phyloP scores from a whole-genome alignment of 2,797 vertebrate genomes.

The Pempheris klunzingeri region DNA sequence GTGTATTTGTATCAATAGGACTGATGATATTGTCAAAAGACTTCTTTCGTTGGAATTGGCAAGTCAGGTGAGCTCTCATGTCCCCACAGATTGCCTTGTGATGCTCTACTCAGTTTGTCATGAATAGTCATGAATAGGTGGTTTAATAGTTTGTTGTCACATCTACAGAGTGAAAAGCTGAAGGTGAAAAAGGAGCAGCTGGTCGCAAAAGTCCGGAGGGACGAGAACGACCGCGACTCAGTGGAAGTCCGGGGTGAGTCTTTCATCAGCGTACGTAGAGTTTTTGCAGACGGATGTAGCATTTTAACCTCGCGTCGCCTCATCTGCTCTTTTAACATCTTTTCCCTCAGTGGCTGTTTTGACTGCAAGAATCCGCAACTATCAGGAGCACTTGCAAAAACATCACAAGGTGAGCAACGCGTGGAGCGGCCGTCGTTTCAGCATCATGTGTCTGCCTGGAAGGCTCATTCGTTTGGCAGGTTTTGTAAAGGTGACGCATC shows the following conservation, averaged over 20 bases:
- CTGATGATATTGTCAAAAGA: conserved; percentile 91
- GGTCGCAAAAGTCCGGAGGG: conserved; percentile 89
- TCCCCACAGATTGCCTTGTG: background rate
- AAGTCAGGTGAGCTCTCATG: conserved; percentile 87
- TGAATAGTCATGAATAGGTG: background rate
- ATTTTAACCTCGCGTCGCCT: background rate
- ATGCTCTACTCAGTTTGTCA: background rate
- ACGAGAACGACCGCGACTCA: conserved; percentile 88
- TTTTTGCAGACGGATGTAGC: background rate
- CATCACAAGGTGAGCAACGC: conserved; percentile 89
- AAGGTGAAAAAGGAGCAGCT: conserved; percentile 90
- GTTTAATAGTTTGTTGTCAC: background rate
- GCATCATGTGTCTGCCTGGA: background rate
- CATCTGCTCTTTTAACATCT: conserved; percentile 21
- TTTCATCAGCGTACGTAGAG: background rate
- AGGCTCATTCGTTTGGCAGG: background rate
- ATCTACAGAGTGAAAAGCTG: conserved; percentile 90
- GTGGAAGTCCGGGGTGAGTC: conserved; percentile 90
- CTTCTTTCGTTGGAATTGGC: conserved; percentile 94
- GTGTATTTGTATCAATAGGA: conserved; percentile 79
- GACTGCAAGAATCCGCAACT: conserved; percentile 91
- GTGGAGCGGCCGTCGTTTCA: background rate
- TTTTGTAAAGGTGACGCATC: conserved; percentile 23
- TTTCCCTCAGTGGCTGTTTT: conserved; percentile 88
- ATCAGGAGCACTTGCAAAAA: conserved; percentile 91